Percentiles rank a stretch among this genome's conserved stretches.
Conservation (phyloP, 2,888 invertebrate species). For the Neoscelio sp. region DNA sequence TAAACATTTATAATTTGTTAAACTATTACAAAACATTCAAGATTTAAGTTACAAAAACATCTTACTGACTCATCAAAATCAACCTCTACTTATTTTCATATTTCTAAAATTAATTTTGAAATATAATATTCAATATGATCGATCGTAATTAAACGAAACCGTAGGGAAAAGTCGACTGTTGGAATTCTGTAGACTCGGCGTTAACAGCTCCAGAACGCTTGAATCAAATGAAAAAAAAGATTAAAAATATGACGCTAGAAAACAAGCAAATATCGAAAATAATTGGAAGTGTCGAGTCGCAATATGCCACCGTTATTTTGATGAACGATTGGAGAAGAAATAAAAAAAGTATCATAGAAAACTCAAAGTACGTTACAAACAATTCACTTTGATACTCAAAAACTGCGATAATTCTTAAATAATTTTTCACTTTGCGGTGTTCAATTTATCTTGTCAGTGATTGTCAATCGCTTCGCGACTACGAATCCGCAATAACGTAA, state of each 20-base stretch:
- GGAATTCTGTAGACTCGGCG: constrained; percentile 66
- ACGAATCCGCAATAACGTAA: constrained; percentile 1
- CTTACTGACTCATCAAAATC: no score
- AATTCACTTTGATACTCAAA: no score
- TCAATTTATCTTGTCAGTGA: neutral
- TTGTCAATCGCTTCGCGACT: constrained; percentile 2
- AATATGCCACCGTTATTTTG: constrained; percentile 68
- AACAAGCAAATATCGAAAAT: constrained; percentile 72
- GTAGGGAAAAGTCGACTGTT: constrained; percentile 77
- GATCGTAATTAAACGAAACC: constrained; percentile 14
- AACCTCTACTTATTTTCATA: no score
- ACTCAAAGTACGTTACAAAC: constrained; percentile 51
- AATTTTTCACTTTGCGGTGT: neutral
- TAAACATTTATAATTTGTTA: no score
- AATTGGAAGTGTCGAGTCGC: constrained; percentile 66
- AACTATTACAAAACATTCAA: no score
- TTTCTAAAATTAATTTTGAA: no score
- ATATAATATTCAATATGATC: no score
- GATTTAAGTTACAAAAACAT: no score
- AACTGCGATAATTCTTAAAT: no score
- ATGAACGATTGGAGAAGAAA: constrained; percentile 70
- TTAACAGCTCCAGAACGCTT: constrained; percentile 32
- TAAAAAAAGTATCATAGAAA: constrained; percentile 57
- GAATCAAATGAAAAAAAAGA: constrained; percentile 17
- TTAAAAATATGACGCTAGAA: constrained; percentile 56